Evolutionary conservation across 2,888 invertebrate genomes (phyloP), one percentile per base, ranked within the genome.

Genomic region (Chalcis sispes): DNA sequence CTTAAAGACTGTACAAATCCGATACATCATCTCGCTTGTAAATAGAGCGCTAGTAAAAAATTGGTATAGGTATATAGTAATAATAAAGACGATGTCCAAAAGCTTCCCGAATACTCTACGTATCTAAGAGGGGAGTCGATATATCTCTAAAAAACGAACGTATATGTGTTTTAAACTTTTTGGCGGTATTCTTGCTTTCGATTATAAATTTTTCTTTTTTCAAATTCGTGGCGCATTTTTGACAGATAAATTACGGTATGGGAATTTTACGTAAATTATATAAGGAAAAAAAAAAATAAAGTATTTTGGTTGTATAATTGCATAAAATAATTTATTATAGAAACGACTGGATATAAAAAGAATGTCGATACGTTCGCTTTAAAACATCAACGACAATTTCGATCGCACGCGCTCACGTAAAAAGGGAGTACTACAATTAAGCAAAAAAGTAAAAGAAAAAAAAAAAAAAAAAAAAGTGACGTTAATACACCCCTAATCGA

Each of bases 11-110:
- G 23, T 69, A 69, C 62, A 69, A 67, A 69, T 48, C 46, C 25
- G 54, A 15, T 40, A n/a, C n/a, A 40, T 32, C 25, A 42, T 54
- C 29, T 40, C n/a, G 18, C 46, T 25, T 67, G 56, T 48, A 48
- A 61, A 50, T 56, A 69, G 61, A 56, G 58, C 58, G 48, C 50
- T 66, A 66, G 40, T 59, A 72, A 72, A 72, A 65, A 66, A 23
- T n/a, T 50, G 72, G 25, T 72, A 56, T 20, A 72, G 42, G 50
- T 46, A n/a, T 67, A 32, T 29, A 54, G 2, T 27, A 18, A 36
- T 48, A 61, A 67, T 67, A 67, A 59, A 67, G 40, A 61, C 13
- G 40, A 56, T 52, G 27, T 72, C 54, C 20, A 62, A 64, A 64
- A 56, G 42, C 42, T 46, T 48, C 40, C 29, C 23, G 18, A 54